Evolutionary conservation across 2,797 vertebrate species (phyloP).

Genomic region (Anas bernieri): DNA sequence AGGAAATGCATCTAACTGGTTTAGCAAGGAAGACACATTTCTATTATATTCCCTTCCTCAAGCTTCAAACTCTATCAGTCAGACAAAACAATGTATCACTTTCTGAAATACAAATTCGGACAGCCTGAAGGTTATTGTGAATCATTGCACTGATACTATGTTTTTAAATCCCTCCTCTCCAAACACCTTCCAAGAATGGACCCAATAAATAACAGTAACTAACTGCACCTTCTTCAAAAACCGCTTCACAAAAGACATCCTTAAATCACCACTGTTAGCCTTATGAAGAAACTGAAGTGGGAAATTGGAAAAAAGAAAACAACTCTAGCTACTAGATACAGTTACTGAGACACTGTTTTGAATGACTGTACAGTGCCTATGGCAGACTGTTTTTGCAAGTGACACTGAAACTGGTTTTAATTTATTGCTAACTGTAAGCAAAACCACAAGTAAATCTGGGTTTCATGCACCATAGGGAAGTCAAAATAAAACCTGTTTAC

Average conservation of each 20-base stretch:
- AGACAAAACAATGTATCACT: not conserved
- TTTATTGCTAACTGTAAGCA: slow-evolving; percentile 9
- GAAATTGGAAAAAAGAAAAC: not conserved
- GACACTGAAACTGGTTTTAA: not conserved
- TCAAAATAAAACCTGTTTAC: slow-evolving; percentile 5
- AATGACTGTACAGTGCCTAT: not conserved
- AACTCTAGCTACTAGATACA: not conserved
- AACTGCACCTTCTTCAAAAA: not conserved
- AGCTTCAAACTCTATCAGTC: not conserved
- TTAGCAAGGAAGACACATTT: not conserved
- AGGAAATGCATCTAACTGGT: not conserved
- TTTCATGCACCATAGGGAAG: not conserved
- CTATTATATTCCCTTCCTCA: not conserved
- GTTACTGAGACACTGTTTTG: not conserved
- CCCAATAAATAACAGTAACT: not conserved
- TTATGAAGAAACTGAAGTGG: not conserved
- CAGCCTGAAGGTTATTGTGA: not conserved
- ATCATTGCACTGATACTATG: not conserved
- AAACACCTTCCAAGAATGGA: not conserved
- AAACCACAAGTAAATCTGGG: not conserved
- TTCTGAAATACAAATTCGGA: not conserved
- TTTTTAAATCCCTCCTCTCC: not conserved
- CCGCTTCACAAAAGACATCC: not conserved
- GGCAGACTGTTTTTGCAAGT: not conserved
- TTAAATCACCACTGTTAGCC: not conserved